Evolutionary conservation across 2,888 invertebrate species (phyloP).

Genomic region (Metellina segmentata): DNA sequence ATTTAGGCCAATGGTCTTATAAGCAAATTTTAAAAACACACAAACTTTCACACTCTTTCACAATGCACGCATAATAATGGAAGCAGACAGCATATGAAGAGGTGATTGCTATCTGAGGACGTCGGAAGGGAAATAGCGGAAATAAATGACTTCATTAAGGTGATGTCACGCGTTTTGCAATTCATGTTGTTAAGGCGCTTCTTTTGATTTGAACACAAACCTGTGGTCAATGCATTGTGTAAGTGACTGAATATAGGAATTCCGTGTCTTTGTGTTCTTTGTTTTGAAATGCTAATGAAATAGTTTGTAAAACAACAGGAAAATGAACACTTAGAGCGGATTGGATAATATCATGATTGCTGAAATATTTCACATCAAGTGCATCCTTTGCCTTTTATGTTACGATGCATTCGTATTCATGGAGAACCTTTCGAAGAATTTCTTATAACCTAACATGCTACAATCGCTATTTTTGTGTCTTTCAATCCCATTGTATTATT

Average conservation of each 20-base stretch:
- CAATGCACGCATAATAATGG: not conserved
- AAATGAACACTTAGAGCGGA: not conserved
- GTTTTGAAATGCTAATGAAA: slow-evolving; percentile 21
- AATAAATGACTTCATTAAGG: slow-evolving; percentile 32
- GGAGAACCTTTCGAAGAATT: too few relatives aligned
- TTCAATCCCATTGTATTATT: too few relatives aligned
- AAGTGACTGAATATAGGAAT: slow-evolving; percentile 1
- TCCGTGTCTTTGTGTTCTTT: slow-evolving; percentile 1
- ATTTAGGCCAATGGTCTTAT: slow-evolving; percentile 45
- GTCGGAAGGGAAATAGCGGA: slow-evolving; percentile 7
- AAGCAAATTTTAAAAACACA: slow-evolving; percentile 17
- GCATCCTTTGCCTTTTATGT: not conserved
- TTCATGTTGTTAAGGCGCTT: slow-evolving; percentile 22
- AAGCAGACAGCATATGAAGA: not conserved
- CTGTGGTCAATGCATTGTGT: slow-evolving; percentile 21
- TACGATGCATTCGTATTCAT: not conserved
- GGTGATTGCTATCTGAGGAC: not conserved
- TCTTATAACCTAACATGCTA: too few relatives aligned
- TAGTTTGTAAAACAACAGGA: not conserved
- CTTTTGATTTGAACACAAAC: slow-evolving; percentile 19
- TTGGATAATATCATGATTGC: not conserved
- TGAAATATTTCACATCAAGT: not conserved
- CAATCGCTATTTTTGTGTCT: too few relatives aligned
- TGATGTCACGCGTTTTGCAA: slow-evolving; percentile 31
- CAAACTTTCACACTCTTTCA: slow-evolving; percentile 34